Conservation (phyloP, 2,113 vertebrate species). For the Daphoenositta chrysoptera region DNA sequence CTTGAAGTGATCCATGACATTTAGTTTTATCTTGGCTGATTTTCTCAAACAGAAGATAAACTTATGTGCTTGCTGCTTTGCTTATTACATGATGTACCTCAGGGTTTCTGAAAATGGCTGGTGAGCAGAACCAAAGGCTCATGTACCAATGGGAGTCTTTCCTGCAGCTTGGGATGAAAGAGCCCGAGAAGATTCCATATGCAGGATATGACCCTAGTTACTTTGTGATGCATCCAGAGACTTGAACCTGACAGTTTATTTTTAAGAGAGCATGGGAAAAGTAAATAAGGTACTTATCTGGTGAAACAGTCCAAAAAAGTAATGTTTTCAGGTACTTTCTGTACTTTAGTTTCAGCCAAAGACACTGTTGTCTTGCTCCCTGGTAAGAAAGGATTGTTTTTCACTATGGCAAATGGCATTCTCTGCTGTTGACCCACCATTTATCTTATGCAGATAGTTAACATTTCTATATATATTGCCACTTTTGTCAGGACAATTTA, state of each 20-base stretch:
- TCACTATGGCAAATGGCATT: not conserved
- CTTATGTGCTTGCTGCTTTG: not conserved
- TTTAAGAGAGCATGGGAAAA: not conserved
- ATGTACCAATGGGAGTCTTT: not conserved
- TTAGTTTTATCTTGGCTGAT: not conserved
- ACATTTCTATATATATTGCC: not conserved
- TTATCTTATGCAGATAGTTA: not conserved
- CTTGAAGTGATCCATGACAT: not conserved
- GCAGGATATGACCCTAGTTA: not conserved
- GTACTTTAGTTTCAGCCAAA: not conserved
- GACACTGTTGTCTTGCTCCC: not conserved
- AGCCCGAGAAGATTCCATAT: not conserved
- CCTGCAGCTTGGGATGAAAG: not conserved
- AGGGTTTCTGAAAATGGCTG: not conserved
- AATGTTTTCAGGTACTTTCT: not conserved
- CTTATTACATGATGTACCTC: not conserved
- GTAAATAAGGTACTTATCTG: not conserved
- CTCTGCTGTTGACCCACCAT: not conserved
- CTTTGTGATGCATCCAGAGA: not conserved
- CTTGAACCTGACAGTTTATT: not conserved
- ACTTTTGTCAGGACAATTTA: not conserved
- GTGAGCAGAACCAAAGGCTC: not conserved
- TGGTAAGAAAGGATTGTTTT: not conserved
- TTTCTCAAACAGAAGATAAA: not conserved
- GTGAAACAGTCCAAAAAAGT: not conserved